Percentiles rank a stretch among this genome's conserved stretches.
These are phyloP conservation scores for Hemaris fuciformis DNA, from an alignment of 2,888 invertebrate genomes.

Conservation along the genomic window DNA sequence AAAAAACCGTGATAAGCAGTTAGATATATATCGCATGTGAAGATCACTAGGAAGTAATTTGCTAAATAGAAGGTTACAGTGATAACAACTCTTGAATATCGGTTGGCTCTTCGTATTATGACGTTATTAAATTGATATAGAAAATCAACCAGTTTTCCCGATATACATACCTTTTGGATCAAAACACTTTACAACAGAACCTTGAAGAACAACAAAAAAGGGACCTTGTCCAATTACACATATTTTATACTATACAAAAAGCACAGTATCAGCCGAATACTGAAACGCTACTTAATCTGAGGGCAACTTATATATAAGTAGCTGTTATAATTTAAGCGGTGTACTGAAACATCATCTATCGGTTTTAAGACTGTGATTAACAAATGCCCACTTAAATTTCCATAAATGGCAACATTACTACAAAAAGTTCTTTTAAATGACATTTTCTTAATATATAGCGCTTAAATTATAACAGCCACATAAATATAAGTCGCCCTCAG, in stretches of 20 bases:
- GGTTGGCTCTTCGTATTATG: constrained; percentile 36
- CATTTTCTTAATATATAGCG: no score
- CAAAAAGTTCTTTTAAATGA: no score
- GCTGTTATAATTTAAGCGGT: no score
- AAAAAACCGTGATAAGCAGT: constrained; percentile 28
- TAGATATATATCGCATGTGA: constrained; percentile 43
- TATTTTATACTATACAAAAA: neutral
- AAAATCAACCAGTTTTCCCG: constrained; percentile 5
- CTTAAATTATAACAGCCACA: no score
- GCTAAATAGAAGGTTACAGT: constrained; percentile 70
- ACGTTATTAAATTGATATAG: neutral
- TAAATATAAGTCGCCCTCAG: no score
- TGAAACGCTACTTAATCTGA: no score
- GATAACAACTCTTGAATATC: constrained; percentile 54
- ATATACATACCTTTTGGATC: constrained; percentile 3
- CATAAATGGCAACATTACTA: no score
- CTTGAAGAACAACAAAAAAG: neutral
- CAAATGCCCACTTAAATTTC: no score
- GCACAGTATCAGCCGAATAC: no score
- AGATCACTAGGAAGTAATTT: constrained; percentile 76
- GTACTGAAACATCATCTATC: no score
- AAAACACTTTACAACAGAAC: neutral
- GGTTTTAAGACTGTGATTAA: no score
- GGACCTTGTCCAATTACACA: neutral
- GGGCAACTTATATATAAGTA: no score